Percentiles rank a stretch among this genome's conserved stretches.
phyloP scores from a whole-genome alignment of 2,113 vertebrate species.

The Notothenia coriiceps region DNA sequence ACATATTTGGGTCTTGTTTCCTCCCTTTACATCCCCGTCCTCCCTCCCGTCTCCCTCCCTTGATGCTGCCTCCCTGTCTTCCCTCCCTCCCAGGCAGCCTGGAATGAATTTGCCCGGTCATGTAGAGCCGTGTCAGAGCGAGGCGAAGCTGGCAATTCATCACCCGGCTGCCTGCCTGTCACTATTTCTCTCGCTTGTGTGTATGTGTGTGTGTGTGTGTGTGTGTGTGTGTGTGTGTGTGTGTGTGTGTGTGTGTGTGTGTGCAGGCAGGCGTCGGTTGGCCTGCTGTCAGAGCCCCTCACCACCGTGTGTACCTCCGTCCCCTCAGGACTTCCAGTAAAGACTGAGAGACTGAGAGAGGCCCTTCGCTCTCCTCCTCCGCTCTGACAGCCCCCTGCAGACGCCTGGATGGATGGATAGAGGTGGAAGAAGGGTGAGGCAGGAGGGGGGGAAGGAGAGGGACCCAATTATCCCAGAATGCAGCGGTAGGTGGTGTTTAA shows the following conservation, averaged over 20 bases:
- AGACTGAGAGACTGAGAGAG: slow-evolving; percentile 58
- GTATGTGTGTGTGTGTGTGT: background rate
- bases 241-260: slow-evolving; percentile 2
- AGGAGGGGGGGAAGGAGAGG: background rate
- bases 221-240: slow-evolving; percentile 9
- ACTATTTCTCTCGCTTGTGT: slow-evolving; percentile 16
- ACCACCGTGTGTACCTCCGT: slow-evolving; percentile 12
- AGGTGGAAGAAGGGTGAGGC: background rate
- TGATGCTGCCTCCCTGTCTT: background rate
- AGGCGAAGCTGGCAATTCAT: slow-evolving; percentile 76
- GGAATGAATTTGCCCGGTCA: slow-evolving; percentile 79
- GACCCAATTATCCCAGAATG: slow-evolving; percentile 73
- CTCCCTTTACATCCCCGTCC: background rate
- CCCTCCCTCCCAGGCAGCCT: slow-evolving; percentile 14
- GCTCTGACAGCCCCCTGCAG: slow-evolving; percentile 44
- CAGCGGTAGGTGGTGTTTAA: slow-evolving; percentile 51
- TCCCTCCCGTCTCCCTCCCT: background rate
- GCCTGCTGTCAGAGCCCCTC: slow-evolving; percentile 59
- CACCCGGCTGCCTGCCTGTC: slow-evolving; percentile 72
- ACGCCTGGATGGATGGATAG: slow-evolving; percentile 45
- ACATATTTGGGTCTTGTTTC: slow-evolving; percentile 21
- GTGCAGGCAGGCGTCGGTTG: slow-evolving; percentile 9
- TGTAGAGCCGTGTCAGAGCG: slow-evolving; percentile 73
- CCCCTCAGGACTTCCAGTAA: slow-evolving; percentile 53
- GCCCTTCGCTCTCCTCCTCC: slow-evolving; percentile 44